A percentile compares a stretch with the other conserved stretches of the same genome.
phyloP scores from a whole-genome alignment of 2,113 vertebrate species.

The Triplophysa rosa region DNA sequence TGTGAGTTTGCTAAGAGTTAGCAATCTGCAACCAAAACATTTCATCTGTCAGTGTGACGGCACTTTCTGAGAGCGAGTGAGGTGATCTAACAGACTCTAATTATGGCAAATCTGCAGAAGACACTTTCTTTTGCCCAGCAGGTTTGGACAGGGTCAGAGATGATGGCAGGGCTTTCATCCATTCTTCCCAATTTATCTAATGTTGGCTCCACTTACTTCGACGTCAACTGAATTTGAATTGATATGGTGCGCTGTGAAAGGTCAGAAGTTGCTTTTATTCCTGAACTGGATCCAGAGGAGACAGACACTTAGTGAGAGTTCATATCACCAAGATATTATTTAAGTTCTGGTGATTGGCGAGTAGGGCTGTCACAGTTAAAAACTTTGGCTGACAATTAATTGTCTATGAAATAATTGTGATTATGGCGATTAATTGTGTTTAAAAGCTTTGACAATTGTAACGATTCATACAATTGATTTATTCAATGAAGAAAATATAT shows the following conservation, averaged over 20 bases:
- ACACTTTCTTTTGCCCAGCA: neutral
- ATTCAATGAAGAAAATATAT: too few relatives aligned
- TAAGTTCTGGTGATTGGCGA: too few relatives aligned
- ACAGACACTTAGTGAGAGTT: constrained; percentile 21
- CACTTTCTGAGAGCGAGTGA: neutral
- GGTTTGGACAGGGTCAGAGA: constrained; percentile 24
- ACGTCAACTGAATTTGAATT: constrained; percentile 32
- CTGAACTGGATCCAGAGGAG: constrained; percentile 9
- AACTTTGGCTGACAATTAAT: too few relatives aligned
- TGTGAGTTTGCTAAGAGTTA: neutral
- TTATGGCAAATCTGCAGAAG: constrained; percentile 27
- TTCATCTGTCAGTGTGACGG: neutral
- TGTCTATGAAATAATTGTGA: too few relatives aligned
- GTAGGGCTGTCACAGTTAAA: too few relatives aligned
- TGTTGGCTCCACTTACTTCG: constrained; percentile 3
- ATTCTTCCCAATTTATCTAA: constrained; percentile 38
- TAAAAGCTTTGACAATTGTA: too few relatives aligned
- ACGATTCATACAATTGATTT: too few relatives aligned
- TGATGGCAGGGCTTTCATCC: constrained; percentile 13
- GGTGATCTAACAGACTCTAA: constrained; percentile 35
- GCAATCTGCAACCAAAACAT: neutral
- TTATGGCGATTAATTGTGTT: too few relatives aligned
- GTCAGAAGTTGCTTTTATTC: constrained; percentile 2
- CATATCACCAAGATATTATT: neutral
- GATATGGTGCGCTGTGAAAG: constrained; percentile 20